Conservation (phyloP, 2,888 invertebrate species). For the Cheilosia vernalis region DNA sequence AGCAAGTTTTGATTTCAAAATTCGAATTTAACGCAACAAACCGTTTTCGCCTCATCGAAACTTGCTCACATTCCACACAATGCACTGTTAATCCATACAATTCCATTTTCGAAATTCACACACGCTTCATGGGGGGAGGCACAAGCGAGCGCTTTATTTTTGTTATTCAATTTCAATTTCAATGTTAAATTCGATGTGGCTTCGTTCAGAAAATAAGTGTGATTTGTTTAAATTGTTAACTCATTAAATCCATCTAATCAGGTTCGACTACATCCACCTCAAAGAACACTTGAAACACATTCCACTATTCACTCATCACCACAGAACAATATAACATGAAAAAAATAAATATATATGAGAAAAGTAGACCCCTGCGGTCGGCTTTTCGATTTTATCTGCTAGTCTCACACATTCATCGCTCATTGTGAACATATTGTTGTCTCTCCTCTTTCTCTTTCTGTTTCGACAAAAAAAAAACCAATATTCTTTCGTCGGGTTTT, state of each 20-base stretch:
- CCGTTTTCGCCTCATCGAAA: slow-evolving; percentile 21
- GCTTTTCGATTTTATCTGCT: slow-evolving; percentile 53
- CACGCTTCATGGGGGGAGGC: slow-evolving; percentile 59
- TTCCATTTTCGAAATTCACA: slow-evolving; percentile 15
- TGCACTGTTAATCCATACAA: slow-evolving; percentile 51
- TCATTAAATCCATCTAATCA: slow-evolving; percentile 27
- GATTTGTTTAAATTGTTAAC: slow-evolving; percentile 25
- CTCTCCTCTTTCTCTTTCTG: slow-evolving; percentile 78
- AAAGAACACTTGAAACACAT: slow-evolving; percentile 19
- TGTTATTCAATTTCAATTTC: slow-evolving; percentile 32
- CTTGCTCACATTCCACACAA: slow-evolving; percentile 41
- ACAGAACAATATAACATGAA: slow-evolving; percentile 18
- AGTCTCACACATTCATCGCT: slow-evolving; percentile 74
- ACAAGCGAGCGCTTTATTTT: slow-evolving; percentile 57
- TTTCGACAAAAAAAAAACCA: slow-evolving; percentile 45
- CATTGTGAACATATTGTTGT: slow-evolving; percentile 75
- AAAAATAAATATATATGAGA: slow-evolving; percentile 12
- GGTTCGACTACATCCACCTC: slow-evolving; percentile 9
- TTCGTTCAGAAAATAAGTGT: slow-evolving; percentile 32
- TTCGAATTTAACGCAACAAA: background rate
- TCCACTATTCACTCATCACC: slow-evolving; percentile 36
- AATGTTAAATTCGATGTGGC: slow-evolving; percentile 53
- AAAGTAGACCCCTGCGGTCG: slow-evolving; percentile 5
- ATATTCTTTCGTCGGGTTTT: slow-evolving; percentile 67
- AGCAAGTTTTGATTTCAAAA: slow-evolving; percentile 65